Conservation (phyloP, 2,797 vertebrate species). For the Acanthopagrus latus region DNA sequence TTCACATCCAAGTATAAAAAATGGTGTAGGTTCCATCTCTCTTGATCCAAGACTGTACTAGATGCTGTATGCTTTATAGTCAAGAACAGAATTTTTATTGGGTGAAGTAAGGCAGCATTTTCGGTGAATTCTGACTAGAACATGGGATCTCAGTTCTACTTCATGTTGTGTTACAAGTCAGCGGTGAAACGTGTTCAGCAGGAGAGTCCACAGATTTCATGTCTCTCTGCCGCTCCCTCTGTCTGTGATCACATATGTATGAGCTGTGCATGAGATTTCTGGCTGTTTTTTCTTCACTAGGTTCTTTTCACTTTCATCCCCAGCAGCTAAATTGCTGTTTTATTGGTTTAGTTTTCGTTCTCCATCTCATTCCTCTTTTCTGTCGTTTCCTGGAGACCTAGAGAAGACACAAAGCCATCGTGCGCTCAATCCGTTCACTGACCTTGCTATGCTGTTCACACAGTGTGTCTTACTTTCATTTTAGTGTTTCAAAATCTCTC, state of each 20-base stretch:
- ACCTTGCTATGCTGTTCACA: slow-evolving; percentile 1
- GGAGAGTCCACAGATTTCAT: neutral
- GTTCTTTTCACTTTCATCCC: slow-evolving; percentile 1
- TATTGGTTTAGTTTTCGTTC: slow-evolving; percentile 20
- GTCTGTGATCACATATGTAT: slow-evolving; percentile 17
- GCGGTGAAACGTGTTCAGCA: neutral
- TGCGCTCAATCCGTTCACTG: neutral
- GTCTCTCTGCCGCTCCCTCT: neutral
- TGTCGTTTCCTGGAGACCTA: neutral
- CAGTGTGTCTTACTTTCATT: neutral
- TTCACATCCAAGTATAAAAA: neutral
- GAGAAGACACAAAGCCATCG: neutral
- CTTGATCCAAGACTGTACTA: neutral
- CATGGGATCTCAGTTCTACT: neutral
- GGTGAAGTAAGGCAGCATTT: neutral
- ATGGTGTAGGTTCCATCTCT: neutral
- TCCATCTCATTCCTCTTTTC: neutral
- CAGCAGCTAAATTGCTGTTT: slow-evolving; percentile 5
- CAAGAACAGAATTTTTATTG: neutral
- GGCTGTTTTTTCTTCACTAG: neutral
- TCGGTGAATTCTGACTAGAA: neutral
- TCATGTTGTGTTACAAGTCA: neutral
- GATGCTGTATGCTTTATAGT: neutral
- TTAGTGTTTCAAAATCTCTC: neutral
- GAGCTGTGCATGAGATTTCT: slow-evolving; percentile 2